Base-by-base conservation (phyloP, 1,140 invertebrate genomes). In the Bicyclus anynana region DNA sequence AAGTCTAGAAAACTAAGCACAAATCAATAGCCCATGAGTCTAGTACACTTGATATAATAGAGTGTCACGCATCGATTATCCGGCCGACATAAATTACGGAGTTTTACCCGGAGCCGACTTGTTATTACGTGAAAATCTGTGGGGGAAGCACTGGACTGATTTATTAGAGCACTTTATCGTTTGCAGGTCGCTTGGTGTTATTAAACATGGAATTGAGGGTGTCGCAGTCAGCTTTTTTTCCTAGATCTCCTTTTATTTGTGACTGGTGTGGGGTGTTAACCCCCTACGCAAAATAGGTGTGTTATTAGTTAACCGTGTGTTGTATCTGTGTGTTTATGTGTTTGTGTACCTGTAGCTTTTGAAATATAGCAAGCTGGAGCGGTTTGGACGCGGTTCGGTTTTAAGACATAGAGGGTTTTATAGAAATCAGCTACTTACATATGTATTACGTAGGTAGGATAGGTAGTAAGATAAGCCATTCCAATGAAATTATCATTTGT, bases 71-170 rank as follows among this genome's bases (percentile, higher is more conserved):
- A 61, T 61, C 57, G 62, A 69, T 64, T 70, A 67, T 58, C 18
- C 55, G 42, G 49, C 29, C n/a, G 27, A 57, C 55, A 72, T 66
- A 65, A 65, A 68, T 72, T 61, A 68, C 54, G 20, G 52, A 53
- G 47, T 61, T 68, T 53, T 47, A 48, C 48, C 26, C 66, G 47
- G 47, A 65, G 55, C 58, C 53, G 63, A 62, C 54, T 66, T 66
- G 63, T 69, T 72, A 75, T 75, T 69, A 70, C 62, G 69, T 67
- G 63, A 69, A 72, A 75, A 75, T 68, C 61, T 72, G 62, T 61
- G 61, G 55, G 53, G 52, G 57, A 66, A 68, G 65, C 67, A 61
- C 59, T 56, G 17, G 16, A 3, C 37, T 69, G 72, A 75, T 72
- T 72, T 75, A 75, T 72, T 59, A 38, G 17, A 49, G 59, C 55